Evolutionary conservation across 2,113 vertebrate genomes (phyloP).

Genomic region (Tretioscincus oriximinensis): DNA sequence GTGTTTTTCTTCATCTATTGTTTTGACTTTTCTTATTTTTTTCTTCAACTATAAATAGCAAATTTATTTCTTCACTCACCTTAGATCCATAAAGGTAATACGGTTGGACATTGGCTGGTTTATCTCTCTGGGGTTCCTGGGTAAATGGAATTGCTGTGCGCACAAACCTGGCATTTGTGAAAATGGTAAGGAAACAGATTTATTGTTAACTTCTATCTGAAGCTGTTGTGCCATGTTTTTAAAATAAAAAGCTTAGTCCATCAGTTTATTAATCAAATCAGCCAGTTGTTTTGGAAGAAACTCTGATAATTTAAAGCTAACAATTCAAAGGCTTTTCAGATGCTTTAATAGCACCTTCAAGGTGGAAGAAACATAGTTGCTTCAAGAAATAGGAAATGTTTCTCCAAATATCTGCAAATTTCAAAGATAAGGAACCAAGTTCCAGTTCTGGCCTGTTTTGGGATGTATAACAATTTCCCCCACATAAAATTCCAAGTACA

Average conservation of each 20-base stretch:
- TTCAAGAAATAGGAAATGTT: no score
- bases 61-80: slow-evolving; percentile 72
- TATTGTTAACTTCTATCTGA: not conserved
- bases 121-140: slow-evolving; percentile 96
- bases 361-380: no score
- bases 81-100: slow-evolving; percentile 99
- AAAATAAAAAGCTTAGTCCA: not conserved
- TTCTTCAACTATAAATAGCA: slow-evolving; percentile 10
- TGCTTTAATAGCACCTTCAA: not conserved
- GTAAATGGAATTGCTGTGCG: slow-evolving; percentile 98
- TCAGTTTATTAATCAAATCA: not conserved
- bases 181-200: not conserved
- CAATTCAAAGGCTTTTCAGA: not conserved
- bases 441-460: no score
- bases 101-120: slow-evolving; percentile 96
- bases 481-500: no score
- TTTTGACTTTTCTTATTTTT: not conserved
- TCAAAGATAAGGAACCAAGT: no score
- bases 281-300: not conserved
- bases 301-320: not conserved
- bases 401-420: no score
- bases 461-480: no score
- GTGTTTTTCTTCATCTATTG: not conserved
- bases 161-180: slow-evolving; percentile 81
- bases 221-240: not conserved